Conservation (phyloP, 2,113 vertebrate species). For the Melospiza georgiana region DNA sequence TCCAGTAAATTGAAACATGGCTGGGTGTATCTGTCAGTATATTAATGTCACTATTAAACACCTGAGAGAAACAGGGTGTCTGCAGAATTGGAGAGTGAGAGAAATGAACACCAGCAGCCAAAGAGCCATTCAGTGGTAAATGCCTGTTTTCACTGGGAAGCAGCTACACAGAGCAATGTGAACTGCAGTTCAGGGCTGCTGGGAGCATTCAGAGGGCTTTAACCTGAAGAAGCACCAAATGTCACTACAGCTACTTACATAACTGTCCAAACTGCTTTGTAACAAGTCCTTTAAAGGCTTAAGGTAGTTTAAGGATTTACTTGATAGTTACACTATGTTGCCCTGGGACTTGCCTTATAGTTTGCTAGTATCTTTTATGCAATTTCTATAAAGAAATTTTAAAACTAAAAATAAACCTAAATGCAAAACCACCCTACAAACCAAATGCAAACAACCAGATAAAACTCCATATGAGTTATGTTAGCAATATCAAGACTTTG, state of each 20-base stretch:
- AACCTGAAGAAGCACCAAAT: slow-evolving; percentile 18
- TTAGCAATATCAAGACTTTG: background rate
- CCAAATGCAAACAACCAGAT: background rate
- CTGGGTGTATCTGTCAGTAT: background rate
- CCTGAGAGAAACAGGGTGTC: background rate
- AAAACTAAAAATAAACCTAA: background rate
- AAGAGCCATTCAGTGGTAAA: background rate
- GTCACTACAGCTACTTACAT: background rate
- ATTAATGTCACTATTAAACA: background rate
- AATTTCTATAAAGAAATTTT: background rate
- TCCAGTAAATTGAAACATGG: background rate
- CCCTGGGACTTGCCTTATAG: background rate
- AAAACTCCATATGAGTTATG: rapidly evolving
- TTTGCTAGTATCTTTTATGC: background rate
- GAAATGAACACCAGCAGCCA: background rate
- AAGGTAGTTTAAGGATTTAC: background rate
- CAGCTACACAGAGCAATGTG: background rate
- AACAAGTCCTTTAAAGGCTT: background rate
- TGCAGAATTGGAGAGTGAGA: background rate
- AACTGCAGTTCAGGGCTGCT: background rate
- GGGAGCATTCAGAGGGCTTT: background rate
- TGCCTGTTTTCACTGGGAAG: background rate
- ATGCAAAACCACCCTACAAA: background rate
- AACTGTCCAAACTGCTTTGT: background rate
- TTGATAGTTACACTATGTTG: background rate